phyloP scores from a whole-genome alignment of 1,140 invertebrate species.

The Pollicipes pollicipes region DNA sequence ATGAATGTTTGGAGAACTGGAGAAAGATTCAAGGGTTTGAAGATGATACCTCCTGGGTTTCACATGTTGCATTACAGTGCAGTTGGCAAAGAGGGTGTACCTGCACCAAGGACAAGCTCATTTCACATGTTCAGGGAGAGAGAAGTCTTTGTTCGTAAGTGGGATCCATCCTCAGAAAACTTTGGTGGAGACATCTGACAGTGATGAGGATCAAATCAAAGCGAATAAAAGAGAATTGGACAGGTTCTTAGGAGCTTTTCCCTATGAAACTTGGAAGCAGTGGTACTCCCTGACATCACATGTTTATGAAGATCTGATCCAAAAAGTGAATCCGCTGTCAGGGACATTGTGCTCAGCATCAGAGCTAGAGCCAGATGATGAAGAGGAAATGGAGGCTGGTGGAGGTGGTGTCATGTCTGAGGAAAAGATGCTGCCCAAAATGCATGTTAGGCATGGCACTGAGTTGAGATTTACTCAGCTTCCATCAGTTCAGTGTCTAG shows the following conservation, averaged over 20 bases:
- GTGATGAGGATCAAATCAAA: neutral
- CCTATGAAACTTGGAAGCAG: neutral
- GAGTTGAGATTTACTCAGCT: neutral
- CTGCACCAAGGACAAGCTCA: conserved; percentile 61
- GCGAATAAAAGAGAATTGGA: neutral
- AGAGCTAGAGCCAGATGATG: neutral
- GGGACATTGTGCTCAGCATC: neutral
- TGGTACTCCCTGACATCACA: neutral
- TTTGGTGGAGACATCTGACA: conserved; percentile 10
- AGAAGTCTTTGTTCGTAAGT: conserved; percentile 70
- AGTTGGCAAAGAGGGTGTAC: conserved; percentile 31
- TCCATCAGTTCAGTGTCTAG: neutral
- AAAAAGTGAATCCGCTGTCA: neutral
- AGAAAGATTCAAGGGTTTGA: conserved; percentile 83
- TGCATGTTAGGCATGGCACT: neutral
- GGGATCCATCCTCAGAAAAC: conserved; percentile 49
- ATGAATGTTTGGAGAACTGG: conserved; percentile 79
- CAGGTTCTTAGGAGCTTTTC: neutral
- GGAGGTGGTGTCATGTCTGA: neutral
- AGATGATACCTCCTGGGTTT: conserved; percentile 93
- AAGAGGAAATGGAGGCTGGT: neutral
- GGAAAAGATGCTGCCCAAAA: neutral
- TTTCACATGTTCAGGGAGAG: conserved; percentile 63
- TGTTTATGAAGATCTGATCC: neutral
- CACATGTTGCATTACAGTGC: conserved; percentile 50